Base-by-base conservation (phyloP, 2,113 vertebrate genomes). In the Zingel zingel region DNA sequence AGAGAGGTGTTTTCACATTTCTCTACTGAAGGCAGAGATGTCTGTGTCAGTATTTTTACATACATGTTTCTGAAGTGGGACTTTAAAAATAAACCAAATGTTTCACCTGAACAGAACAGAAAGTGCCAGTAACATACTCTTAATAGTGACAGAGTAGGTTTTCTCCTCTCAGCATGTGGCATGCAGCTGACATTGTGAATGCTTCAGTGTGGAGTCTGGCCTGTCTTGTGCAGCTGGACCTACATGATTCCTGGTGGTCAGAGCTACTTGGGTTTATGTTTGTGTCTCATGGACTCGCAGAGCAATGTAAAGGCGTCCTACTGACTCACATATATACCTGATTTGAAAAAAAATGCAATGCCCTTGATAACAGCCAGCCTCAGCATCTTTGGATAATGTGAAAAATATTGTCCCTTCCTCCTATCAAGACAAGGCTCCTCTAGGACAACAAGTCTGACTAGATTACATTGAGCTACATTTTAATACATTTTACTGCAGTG, bases 181-280 rank as follows among this genome's bases (percentile, higher is more conserved):
- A 57, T 64, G 48, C 66, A 80, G 84, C 84, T 89, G 85, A 85
- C 72, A 53, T 19, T 58, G 27, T 27, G 51, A 81, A 67, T 50
- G 62, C 50, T 36, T 68, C 45, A 33, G n/a, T 65, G 43, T 50
- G 2, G 50, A 47, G 62, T 63, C 68, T 65, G 69, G 54, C 79
- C 77, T 85, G 88, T 92, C 92, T 72, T 0, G 6, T 89, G 39
- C 92, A 93, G 84, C 91, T 93, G 91, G 81, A 74, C 54, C 39
- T 18, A 16, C 21, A 48, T 27, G 86, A 57, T 74, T 75, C 74
- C 73, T 70, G 79, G 81, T 83, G 80, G 33, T 80, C 74, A 76
- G 71, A 77, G 62, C 48, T 69, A 65, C n/a, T 80, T 58, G 12
- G 21, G 36, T 61, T 81, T 70, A 53, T 65, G 33, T 79, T 68